Evolutionary conservation across 2,888 invertebrate species (phyloP).

Genomic region (Danaus chrysippus): DNA sequence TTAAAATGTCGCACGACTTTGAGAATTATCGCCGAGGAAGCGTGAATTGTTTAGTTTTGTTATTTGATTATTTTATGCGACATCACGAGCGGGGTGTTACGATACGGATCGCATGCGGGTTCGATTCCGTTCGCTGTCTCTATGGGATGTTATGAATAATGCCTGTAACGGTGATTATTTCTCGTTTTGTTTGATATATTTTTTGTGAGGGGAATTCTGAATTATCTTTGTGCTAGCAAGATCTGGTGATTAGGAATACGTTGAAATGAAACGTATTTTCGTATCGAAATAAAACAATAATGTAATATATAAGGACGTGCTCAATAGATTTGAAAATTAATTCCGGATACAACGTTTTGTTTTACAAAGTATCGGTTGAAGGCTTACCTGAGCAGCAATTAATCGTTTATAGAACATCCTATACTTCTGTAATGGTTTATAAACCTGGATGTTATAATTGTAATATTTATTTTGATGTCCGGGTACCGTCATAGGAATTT

Average conservation of each 20-base stretch:
- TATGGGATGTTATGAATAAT: constrained; percentile 36
- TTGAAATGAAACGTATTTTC: too few relatives aligned
- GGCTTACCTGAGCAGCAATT: too few relatives aligned
- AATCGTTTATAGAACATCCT: too few relatives aligned
- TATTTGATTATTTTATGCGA: constrained; percentile 56
- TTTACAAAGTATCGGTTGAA: too few relatives aligned
- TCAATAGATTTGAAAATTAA: too few relatives aligned
- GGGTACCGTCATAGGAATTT: constrained; percentile 35
- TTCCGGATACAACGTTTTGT: too few relatives aligned
- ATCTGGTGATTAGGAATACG: too few relatives aligned
- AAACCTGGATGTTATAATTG: constrained; percentile 8
- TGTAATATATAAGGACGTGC: too few relatives aligned
- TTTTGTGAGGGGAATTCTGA: constrained; percentile 9
- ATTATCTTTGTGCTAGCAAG: neutral
- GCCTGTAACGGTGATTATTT: constrained; percentile 44
- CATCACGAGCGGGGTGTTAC: constrained; percentile 51
- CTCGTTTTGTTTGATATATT: constrained; percentile 26
- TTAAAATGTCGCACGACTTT: constrained; percentile 27
- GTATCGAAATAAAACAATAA: too few relatives aligned
- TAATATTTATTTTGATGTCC: constrained; percentile 26
- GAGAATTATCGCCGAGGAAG: constrained; percentile 42
- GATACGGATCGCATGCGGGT: constrained; percentile 73
- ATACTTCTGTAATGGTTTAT: too few relatives aligned
- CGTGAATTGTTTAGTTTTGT: constrained; percentile 37
- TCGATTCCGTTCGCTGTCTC: constrained; percentile 43